Evolutionary conservation across 2,888 invertebrate species (phyloP).

Genomic region (Eremobia ochroleuca): DNA sequence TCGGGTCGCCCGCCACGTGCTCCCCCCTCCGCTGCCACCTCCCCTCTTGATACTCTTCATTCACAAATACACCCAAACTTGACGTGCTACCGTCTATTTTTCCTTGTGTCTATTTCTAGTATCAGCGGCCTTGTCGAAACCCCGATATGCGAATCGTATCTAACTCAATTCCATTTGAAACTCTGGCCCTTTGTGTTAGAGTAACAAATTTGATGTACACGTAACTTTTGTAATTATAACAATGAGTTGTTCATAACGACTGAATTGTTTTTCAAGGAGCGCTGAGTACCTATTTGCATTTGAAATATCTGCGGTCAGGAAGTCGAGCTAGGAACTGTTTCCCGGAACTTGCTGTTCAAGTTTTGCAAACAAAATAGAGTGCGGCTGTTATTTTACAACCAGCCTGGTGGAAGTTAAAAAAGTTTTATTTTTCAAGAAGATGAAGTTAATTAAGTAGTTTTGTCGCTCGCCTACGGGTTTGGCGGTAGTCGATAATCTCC

Average conservation of each 20-base stretch:
- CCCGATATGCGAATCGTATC: conserved; percentile 72
- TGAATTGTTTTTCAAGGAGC: conserved; percentile 69
- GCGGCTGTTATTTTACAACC: background rate
- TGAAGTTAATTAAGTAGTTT: background rate
- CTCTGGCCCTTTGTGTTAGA: conserved; percentile 72
- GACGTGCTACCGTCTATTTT: conserved; percentile 74
- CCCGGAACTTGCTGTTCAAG: conserved; percentile 37
- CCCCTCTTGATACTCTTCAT: conserved; percentile 56
- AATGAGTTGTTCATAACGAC: conserved; percentile 71
- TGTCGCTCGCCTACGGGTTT: background rate
- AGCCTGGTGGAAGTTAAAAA: background rate
- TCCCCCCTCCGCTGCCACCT: conserved; percentile 73
- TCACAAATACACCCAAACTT: conserved; percentile 68
- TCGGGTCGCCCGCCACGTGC: conserved; percentile 85
- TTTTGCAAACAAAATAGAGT: conserved; percentile 28
- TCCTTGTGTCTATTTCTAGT: conserved; percentile 62
- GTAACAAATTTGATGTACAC: conserved; percentile 67
- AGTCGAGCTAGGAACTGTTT: conserved; percentile 44
- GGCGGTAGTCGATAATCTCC: background rate
- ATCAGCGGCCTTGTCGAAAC: conserved; percentile 80
- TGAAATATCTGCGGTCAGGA: conserved; percentile 66
- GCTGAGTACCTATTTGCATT: conserved; percentile 73
- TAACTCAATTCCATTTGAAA: conserved; percentile 70
- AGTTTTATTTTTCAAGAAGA: background rate
- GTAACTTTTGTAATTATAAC: conserved; percentile 68